Conservation (phyloP, 2,797 vertebrate species). For the Gorsachius magnificus region DNA sequence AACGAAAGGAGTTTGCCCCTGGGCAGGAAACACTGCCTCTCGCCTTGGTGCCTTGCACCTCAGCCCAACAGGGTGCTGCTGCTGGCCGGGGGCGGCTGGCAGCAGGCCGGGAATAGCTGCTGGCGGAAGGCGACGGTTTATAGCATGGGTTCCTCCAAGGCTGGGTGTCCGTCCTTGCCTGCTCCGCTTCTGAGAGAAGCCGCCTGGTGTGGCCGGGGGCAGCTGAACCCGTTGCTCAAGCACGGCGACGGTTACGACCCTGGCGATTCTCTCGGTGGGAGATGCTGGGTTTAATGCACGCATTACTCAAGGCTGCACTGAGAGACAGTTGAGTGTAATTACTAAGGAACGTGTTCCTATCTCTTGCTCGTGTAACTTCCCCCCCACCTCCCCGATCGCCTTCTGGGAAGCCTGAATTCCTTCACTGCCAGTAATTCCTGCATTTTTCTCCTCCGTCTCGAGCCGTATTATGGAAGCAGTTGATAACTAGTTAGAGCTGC, state of each 20-base stretch:
- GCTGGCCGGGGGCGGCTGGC: not conserved
- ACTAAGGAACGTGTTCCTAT: not conserved
- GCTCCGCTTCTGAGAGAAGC: not conserved
- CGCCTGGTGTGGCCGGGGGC: not conserved
- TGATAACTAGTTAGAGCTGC: not conserved
- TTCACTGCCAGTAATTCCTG: not conserved
- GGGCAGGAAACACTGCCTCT: not conserved
- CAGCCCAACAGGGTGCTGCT: not conserved
- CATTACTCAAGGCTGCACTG: not conserved
- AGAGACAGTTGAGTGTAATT: not conserved
- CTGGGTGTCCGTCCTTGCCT: rapidly evolving
- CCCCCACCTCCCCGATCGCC: rapidly evolving
- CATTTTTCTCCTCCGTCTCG: not conserved
- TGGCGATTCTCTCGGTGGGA: not conserved
- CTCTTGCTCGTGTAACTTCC: not conserved
- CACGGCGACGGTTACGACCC: rapidly evolving
- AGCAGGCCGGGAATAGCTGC: not conserved
- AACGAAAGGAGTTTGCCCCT: not conserved
- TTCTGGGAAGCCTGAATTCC: not conserved
- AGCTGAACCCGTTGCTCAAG: not conserved
- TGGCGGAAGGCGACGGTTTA: not conserved
- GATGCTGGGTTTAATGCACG: not conserved
- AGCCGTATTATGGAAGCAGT: not conserved
- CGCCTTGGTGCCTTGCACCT: not conserved
- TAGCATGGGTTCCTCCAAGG: not conserved